Conservation (phyloP, 2,797 vertebrate species). For the Parauchenoglanis punctatus region DNA sequence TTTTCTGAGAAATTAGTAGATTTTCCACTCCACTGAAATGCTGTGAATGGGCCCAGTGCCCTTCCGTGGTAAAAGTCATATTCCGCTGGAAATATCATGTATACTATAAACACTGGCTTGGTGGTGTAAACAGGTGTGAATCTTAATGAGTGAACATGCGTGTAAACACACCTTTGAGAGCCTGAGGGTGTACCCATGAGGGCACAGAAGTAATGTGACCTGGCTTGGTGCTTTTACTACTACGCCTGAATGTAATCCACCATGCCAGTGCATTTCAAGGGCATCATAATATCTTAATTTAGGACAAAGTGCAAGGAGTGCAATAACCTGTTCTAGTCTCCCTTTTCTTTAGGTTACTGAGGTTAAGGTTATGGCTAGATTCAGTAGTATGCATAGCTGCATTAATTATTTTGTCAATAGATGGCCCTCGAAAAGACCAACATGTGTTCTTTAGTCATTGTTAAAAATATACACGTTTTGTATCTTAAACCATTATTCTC, state of each 20-base stretch:
- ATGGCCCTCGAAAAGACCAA: background rate
- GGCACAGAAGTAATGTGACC: conserved; percentile 48
- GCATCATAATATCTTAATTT: conserved; percentile 11
- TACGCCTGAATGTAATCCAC: conserved; percentile 35
- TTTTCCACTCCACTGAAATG: conserved; percentile 46
- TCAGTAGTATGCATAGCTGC: background rate
- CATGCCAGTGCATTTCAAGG: conserved; percentile 57
- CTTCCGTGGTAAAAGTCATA: conserved; percentile 43
- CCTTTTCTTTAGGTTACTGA: background rate
- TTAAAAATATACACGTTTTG: conserved; percentile 7
- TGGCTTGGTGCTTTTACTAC: conserved; percentile 42
- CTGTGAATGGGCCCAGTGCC: conserved; percentile 28
- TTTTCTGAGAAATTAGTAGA: conserved; percentile 37
- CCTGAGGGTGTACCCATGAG: conserved; percentile 49
- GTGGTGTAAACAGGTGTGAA: conserved; percentile 47
- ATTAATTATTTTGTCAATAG: background rate
- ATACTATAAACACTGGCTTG: conserved; percentile 56
- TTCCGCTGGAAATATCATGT: conserved; percentile 45
- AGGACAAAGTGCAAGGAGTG: conserved; percentile 28
- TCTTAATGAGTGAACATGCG: conserved; percentile 53
- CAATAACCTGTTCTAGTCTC: background rate
- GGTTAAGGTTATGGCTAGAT: background rate
- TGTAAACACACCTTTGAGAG: conserved; percentile 58
- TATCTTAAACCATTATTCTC: background rate
- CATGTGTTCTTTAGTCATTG: background rate